A percentile compares a stretch with the other conserved stretches of the same genome.
Evolutionary conservation across 2,113 vertebrate species (phyloP).

Genomic region (Hippocampus abdominalis): DNA sequence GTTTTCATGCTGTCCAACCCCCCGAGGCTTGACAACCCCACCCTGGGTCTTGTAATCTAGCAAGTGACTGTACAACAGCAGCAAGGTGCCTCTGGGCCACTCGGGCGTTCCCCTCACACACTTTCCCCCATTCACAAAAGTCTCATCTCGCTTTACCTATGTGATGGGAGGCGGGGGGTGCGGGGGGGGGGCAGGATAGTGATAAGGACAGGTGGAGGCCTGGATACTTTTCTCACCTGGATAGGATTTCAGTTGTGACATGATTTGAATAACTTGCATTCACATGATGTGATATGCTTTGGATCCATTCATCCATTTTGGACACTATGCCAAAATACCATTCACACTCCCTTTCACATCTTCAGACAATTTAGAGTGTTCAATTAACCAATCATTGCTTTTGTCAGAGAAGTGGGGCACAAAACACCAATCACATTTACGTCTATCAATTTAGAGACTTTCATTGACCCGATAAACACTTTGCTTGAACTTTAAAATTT

Average conservation of each 20-base stretch:
- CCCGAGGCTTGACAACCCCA: conserved; percentile 64
- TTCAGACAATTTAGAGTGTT: background rate
- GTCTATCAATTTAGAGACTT: too few relatives aligned
- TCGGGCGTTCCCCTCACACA: conserved; percentile 5
- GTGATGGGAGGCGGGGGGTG: conserved; percentile 14
- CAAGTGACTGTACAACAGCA: conserved; percentile 67
- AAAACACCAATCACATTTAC: background rate
- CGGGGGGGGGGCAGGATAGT: conserved; percentile 19
- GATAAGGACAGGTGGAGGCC: conserved; percentile 10
- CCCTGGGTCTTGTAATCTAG: conserved; percentile 42
- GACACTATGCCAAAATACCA: too few relatives aligned
- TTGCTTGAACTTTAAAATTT: too few relatives aligned
- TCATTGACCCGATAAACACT: too few relatives aligned
- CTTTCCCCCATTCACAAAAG: conserved; percentile 55
- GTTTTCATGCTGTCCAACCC: conserved; percentile 54
- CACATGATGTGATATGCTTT: background rate
- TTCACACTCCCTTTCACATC: background rate
- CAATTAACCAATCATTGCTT: background rate
- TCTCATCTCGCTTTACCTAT: conserved; percentile 53
- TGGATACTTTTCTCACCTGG: conserved; percentile 66
- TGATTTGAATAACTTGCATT: background rate
- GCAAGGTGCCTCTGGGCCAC: conserved; percentile 35
- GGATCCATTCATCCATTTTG: background rate
- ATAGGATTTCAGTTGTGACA: conserved; percentile 59
- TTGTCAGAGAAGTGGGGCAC: background rate